These are phyloP conservation scores for Solea senegalensis DNA, from an alignment of 2,113 vertebrate species.

Conservation along the genomic window DNA sequence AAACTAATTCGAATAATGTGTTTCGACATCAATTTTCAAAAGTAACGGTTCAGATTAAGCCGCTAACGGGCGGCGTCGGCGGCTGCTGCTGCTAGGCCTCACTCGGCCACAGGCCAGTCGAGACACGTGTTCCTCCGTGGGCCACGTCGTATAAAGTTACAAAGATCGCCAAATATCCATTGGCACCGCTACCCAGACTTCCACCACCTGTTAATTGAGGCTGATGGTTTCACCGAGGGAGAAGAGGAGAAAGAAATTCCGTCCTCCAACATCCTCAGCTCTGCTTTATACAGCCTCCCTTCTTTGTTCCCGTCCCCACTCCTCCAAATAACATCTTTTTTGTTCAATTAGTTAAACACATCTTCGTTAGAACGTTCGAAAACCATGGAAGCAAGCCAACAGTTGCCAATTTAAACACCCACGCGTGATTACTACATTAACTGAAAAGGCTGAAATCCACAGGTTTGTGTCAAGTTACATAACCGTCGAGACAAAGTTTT, in stretches of 20 bases:
- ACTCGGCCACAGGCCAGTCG: slow-evolving; percentile 63
- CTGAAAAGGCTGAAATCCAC: slow-evolving; percentile 17
- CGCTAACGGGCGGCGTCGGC: not conserved
- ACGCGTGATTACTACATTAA: not conserved
- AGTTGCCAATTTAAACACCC: not conserved
- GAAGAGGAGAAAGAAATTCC: slow-evolving; percentile 11
- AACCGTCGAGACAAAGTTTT: slow-evolving; percentile 21
- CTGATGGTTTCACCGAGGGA: slow-evolving; percentile 25
- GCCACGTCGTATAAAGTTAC: slow-evolving; percentile 78
- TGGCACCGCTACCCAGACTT: not conserved
- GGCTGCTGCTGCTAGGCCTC: slow-evolving; percentile 64
- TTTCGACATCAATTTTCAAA: no score
- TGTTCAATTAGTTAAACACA: not conserved
- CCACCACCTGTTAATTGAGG: slow-evolving; percentile 34
- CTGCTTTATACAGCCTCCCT: slow-evolving; percentile 3
- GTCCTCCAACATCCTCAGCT: slow-evolving; percentile 29
- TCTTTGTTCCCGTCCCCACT: slow-evolving; percentile 76
- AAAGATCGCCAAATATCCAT: slow-evolving; percentile 56
- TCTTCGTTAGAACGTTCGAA: no score
- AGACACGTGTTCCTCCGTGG: slow-evolving; percentile 80
- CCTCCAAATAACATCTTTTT: not conserved
- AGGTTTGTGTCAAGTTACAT: slow-evolving; percentile 58
- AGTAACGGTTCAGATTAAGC: not conserved
- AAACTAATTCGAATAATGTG: no score
- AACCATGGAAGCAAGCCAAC: no score